These are phyloP conservation scores for Nephrotoma flavescens DNA, from an alignment of 2,888 invertebrate genomes.

Conservation along the genomic window DNA sequence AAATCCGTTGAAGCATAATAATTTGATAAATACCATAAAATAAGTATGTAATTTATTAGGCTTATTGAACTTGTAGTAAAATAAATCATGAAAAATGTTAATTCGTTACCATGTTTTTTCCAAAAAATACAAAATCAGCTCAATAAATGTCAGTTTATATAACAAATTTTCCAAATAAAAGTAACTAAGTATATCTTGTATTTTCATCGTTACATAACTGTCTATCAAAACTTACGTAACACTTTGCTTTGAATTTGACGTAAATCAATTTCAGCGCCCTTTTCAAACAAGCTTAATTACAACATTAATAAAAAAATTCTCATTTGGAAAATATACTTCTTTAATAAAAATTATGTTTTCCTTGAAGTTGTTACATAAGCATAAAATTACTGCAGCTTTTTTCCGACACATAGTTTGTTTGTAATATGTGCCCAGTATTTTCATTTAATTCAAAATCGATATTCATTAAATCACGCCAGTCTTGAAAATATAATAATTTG, in stretches of 20 bases:
- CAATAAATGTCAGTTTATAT: background rate
- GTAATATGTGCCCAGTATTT: background rate
- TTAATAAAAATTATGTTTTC: too few species aligned
- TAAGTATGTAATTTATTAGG: too few species aligned
- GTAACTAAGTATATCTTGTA: background rate
- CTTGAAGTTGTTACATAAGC: background rate
- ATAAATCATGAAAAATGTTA: background rate
- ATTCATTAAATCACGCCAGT: background rate
- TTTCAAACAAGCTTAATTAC: background rate
- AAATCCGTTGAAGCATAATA: too few species aligned
- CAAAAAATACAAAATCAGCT: background rate
- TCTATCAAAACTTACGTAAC: background rate
- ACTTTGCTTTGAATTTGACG: background rate
- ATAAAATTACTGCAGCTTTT: background rate
- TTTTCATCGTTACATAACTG: background rate
- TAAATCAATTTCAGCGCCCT: background rate
- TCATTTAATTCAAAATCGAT: background rate
- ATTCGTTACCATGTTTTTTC: background rate
- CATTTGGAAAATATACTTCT: too few species aligned
- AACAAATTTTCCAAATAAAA: background rate
- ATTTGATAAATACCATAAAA: too few species aligned
- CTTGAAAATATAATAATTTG: background rate
- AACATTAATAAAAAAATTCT: too few species aligned
- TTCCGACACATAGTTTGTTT: background rate
- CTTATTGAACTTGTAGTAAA: too few species aligned